Base-by-base conservation (phyloP, 1,140 invertebrate species). In the Carposina sasakii region DNA sequence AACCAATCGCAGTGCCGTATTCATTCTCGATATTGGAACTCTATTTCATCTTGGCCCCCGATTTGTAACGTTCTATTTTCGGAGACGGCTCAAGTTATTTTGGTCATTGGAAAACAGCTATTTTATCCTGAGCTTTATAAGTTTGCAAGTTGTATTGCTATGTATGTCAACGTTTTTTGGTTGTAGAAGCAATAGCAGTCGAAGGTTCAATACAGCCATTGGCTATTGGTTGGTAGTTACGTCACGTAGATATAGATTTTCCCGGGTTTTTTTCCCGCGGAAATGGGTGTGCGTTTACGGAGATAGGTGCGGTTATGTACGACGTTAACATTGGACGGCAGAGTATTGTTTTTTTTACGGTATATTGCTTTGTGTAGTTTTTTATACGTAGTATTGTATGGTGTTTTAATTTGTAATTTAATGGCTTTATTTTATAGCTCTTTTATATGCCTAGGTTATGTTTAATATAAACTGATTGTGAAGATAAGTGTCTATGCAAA, bases 191-290 rank as follows among this genome's bases (percentile, higher is more conserved):
- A n/a, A n/a, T n/a, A n/a, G n/a, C 8, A 16, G 59, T 53, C 58
- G 62, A 71, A 76, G 67, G 70, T 81, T 83, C 71, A 71, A 79
- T 78, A 54, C n/a, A 46, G 55, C 72, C 63, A 79, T 79, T 77
- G 76, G 75, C 71, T 65, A 76, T 78, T 46, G 70, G 65, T 51
- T 48, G 28, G 34, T 56, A 63, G 50, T 64, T 61, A 76, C 72
- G 71, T 75, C 48, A 74, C 78, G 77, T 82, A 77, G 71, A 74
- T 76, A 76, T 82, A 77, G 71, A 79, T 77, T 79, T 76, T 81
- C 68, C 59, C 40, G 43, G 55, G 47, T 52, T 75, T 76, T 77
- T 82, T 77, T 71, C 65, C 54, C 24, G 40, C 48, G 49, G 67
- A 60, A 48, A 60, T 57, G 59, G 43, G 55, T n/a, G 40, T 44